Percentiles rank a stretch among this genome's conserved stretches.
Conservation (phyloP, 2,888 invertebrate genomes). For the Agonopterix subpropinquella region DNA sequence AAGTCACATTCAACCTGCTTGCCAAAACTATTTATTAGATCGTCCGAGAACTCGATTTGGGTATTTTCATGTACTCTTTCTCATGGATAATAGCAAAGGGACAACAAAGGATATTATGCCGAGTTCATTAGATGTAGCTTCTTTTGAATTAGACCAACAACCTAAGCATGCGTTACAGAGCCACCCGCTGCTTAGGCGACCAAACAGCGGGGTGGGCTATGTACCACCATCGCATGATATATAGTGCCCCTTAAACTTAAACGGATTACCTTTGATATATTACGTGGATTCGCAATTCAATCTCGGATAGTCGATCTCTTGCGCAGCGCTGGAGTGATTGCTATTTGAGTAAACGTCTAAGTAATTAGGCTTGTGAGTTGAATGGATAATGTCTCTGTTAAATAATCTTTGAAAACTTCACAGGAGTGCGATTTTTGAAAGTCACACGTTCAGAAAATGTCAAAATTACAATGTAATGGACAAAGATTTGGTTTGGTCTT, state of each 20-base stretch:
- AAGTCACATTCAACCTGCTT: too few relatives aligned
- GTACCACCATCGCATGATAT: slow-evolving; percentile 63
- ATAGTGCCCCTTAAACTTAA: slow-evolving; percentile 72
- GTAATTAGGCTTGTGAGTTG: slow-evolving; percentile 34
- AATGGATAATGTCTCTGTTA: background rate
- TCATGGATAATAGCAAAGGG: background rate
- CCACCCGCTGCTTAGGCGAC: slow-evolving; percentile 70
- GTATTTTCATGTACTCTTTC: background rate
- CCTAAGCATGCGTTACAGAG: slow-evolving; percentile 55
- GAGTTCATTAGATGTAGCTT: background rate
- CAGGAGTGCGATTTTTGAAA: too few relatives aligned
- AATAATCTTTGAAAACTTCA: too few relatives aligned
- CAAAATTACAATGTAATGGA: too few relatives aligned
- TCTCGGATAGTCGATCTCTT: slow-evolving; percentile 64
- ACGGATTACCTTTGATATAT: slow-evolving; percentile 75
- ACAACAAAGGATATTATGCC: background rate
- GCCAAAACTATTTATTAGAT: too few relatives aligned
- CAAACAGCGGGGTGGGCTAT: slow-evolving; percentile 60
- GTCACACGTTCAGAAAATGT: too few relatives aligned
- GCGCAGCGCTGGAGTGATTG: slow-evolving; percentile 46
- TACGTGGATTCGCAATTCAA: slow-evolving; percentile 69
- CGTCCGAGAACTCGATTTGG: too few relatives aligned
- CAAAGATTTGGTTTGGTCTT: too few relatives aligned
- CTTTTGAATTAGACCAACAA: slow-evolving; percentile 23
- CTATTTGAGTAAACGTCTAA: slow-evolving; percentile 43